A percentile compares a stretch with the other conserved stretches of the same genome.
These are phyloP conservation scores for Drosophila borealis DNA, from an alignment of 2,888 invertebrate species.

Conservation along the genomic window DNA sequence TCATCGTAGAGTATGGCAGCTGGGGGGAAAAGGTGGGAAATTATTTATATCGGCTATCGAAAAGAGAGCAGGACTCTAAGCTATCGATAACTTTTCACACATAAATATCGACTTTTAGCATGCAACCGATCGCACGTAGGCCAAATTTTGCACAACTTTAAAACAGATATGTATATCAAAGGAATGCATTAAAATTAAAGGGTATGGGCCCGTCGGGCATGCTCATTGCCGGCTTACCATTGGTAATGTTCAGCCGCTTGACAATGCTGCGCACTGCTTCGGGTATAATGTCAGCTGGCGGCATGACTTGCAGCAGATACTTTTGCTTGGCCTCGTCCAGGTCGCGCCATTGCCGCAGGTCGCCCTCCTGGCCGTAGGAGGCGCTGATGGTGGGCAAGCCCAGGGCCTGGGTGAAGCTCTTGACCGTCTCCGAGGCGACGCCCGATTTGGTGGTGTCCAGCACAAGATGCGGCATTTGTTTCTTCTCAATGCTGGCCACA, in stretches of 20 bases:
- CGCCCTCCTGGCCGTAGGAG: slow-evolving; percentile 92
- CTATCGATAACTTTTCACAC: too few relatives aligned
- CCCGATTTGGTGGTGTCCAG: slow-evolving; percentile 93
- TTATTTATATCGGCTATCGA: too few relatives aligned
- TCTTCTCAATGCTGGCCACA: slow-evolving; percentile 88
- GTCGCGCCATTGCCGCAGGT: slow-evolving; percentile 93
- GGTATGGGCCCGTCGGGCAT: neutral
- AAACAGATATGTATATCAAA: too few relatives aligned
- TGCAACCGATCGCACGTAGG: too few relatives aligned
- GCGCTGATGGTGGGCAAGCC: slow-evolving; percentile 93
- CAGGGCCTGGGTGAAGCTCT: slow-evolving; percentile 92
- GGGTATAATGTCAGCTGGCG: slow-evolving; percentile 94
- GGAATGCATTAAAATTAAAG: neutral
- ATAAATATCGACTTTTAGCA: too few relatives aligned
- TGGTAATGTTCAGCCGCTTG: slow-evolving; percentile 93
- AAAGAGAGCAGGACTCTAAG: too few relatives aligned
- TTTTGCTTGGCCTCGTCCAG: slow-evolving; percentile 89
- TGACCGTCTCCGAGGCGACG: slow-evolving; percentile 92
- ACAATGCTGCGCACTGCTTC: slow-evolving; percentile 93
- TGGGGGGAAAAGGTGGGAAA: slow-evolving; percentile 2
- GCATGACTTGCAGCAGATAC: slow-evolving; percentile 90
- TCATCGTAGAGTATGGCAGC: slow-evolving; percentile 95
- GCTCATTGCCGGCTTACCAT: slow-evolving; percentile 86
- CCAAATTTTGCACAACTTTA: too few relatives aligned
- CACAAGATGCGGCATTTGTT: slow-evolving; percentile 91